Evolutionary conservation across 2,888 invertebrate genomes (phyloP).

Genomic region (Oscheius onirici): DNA sequence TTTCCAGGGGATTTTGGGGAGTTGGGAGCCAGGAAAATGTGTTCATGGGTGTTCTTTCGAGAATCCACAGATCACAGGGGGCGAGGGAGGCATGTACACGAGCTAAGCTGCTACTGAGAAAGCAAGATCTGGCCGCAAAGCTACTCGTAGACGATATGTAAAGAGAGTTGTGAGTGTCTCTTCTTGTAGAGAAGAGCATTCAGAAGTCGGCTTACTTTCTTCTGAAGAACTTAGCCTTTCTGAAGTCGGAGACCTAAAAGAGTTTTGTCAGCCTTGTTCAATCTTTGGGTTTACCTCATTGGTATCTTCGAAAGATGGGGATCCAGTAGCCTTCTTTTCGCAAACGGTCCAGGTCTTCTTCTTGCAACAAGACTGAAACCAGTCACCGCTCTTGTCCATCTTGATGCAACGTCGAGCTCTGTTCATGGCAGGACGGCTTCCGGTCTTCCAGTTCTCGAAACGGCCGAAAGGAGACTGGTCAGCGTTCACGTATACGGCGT

Average conservation of each 20-base stretch:
- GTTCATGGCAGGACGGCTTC: slow-evolving; percentile 61
- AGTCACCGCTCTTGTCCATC: slow-evolving; percentile 61
- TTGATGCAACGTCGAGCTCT: slow-evolving; percentile 67
- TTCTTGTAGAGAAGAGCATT: background rate
- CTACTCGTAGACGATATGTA: slow-evolving; percentile 29
- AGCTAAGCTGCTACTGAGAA: slow-evolving; percentile 20
- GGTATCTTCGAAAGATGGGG: slow-evolving; percentile 15
- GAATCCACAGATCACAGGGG: slow-evolving; percentile 25
- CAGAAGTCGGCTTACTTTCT: slow-evolving; percentile 7
- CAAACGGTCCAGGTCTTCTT: slow-evolving; percentile 65
- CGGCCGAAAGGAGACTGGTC: slow-evolving; percentile 57
- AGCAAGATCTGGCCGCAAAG: slow-evolving; percentile 28
- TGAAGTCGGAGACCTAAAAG: slow-evolving; percentile 27
- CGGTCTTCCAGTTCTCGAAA: slow-evolving; percentile 63
- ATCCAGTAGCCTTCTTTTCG: slow-evolving; percentile 44
- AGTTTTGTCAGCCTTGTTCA: background rate
- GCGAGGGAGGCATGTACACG: slow-evolving; percentile 18
- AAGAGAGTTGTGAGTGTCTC: background rate
- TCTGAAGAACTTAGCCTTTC: slow-evolving; percentile 24
- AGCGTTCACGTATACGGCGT: slow-evolving; percentile 60
- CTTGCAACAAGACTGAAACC: slow-evolving; percentile 71
- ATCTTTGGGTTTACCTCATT: background rate
- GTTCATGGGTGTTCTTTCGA: background rate
- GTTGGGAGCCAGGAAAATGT: slow-evolving; percentile 1
- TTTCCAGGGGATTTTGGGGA: background rate